phyloP scores from a whole-genome alignment of 2,113 vertebrate species.

The Muntiacus muntjak region DNA sequence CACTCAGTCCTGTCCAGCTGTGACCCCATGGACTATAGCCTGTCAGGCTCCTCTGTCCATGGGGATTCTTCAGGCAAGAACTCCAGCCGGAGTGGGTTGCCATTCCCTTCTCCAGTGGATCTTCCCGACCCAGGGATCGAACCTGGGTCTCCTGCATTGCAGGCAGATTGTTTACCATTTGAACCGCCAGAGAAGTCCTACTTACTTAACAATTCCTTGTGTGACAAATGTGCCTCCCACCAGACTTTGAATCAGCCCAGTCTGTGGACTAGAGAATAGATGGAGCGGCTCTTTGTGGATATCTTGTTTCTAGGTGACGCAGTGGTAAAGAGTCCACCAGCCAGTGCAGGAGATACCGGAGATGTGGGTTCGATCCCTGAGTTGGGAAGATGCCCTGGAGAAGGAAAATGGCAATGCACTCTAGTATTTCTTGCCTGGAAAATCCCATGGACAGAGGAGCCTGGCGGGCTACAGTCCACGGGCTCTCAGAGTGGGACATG shows the following conservation, averaged over 20 bases:
- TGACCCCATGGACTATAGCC: rapidly evolving
- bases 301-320: rapidly evolving
- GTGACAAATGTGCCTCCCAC: background rate
- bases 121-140: background rate
- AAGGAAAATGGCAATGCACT: background rate
- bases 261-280: background rate
- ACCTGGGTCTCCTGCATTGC: background rate
- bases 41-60: background rate
- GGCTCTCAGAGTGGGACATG: background rate
- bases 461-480: background rate
- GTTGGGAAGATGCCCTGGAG: background rate
- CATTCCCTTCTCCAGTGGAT: background rate
- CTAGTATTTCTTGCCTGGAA: background rate
- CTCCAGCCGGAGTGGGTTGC: background rate
- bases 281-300: background rate
- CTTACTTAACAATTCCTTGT: background rate
- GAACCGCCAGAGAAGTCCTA: background rate
- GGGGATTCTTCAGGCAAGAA: background rate
- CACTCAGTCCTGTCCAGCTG: background rate
- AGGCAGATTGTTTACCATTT: background rate
- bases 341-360: background rate
- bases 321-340: background rate
- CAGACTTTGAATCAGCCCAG: background rate
- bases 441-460: background rate
- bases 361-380: background rate